Evolutionary conservation across 2,888 invertebrate genomes (phyloP).

Genomic region (Elysia crispata): DNA sequence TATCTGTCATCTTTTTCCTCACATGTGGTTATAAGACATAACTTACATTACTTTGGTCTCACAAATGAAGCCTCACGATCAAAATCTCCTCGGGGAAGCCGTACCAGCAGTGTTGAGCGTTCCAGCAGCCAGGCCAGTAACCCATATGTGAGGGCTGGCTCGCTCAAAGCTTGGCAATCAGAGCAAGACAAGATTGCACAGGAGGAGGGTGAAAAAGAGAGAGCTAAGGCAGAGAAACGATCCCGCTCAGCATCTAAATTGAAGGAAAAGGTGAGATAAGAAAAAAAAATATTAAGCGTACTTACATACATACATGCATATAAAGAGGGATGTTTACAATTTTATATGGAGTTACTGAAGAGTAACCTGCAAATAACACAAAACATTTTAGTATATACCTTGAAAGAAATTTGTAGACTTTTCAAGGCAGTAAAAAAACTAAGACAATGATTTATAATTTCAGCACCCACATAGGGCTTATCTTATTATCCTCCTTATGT

Average conservation of each 20-base stretch:
- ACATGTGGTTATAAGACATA: too few relatives aligned
- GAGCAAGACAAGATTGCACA: slow-evolving; percentile 70
- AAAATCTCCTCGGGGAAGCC: slow-evolving; percentile 49
- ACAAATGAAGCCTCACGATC: too few relatives aligned
- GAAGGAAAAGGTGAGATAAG: slow-evolving; percentile 44
- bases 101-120: slow-evolving; percentile 65
- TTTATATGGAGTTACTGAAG: too few relatives aligned
- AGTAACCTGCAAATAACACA: too few relatives aligned
- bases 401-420: too few relatives aligned
- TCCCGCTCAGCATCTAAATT: slow-evolving; percentile 67
- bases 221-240: slow-evolving; percentile 65
- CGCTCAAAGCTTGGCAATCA: slow-evolving; percentile 73
- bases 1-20: too few relatives aligned
- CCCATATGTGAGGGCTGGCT: slow-evolving; percentile 69
- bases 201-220: slow-evolving; percentile 75
- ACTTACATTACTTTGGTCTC: too few relatives aligned
- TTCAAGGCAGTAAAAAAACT: too few relatives aligned
- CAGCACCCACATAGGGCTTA: too few relatives aligned
- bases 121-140: slow-evolving; percentile 54
- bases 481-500: too few relatives aligned
- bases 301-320: slow-evolving; percentile 5
- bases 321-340: background rate
- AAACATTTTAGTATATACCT: too few relatives aligned
- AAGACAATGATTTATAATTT: too few relatives aligned
- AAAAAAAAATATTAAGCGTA: background rate